These are phyloP conservation scores for Drosophila greeni DNA, from an alignment of 2,888 invertebrate genomes.

Conservation along the genomic window DNA sequence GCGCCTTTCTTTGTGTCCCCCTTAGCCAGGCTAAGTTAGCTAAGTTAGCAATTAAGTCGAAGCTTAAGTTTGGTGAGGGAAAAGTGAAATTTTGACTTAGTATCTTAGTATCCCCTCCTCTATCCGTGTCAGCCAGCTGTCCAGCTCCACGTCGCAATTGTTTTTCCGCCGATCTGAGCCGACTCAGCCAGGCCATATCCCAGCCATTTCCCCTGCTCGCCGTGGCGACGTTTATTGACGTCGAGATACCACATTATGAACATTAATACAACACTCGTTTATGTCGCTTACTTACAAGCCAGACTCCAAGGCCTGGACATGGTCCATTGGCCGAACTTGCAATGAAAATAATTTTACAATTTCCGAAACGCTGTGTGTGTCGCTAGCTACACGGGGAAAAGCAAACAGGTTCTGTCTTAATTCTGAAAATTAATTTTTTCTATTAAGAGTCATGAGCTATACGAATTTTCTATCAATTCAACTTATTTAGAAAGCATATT, in stretches of 20 bases:
- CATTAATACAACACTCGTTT: conserved; percentile 78
- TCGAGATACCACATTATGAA: conserved; percentile 78
- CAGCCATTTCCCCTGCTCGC: conserved; percentile 5
- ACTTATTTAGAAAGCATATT: too few relatives aligned
- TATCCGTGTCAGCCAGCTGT: conserved; percentile 66
- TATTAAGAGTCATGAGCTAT: too few relatives aligned
- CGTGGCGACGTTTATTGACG: conserved; percentile 78
- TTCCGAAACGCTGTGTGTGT: conserved; percentile 72
- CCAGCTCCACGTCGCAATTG: conserved; percentile 50
- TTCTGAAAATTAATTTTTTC: too few relatives aligned
- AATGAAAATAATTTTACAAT: conserved; percentile 74
- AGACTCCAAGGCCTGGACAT: conserved; percentile 29
- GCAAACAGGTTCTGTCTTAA: too few relatives aligned
- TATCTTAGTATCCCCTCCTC: conserved; percentile 37
- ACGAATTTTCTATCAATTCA: too few relatives aligned
- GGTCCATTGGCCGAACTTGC: conserved; percentile 48
- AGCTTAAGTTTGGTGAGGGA: conserved; percentile 1
- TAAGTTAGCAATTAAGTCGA: conserved; percentile 32
- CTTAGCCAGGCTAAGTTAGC: conserved; percentile 23
- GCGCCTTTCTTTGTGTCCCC: conserved; percentile 25
- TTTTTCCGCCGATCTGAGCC: conserved; percentile 47
- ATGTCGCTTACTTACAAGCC: conserved; percentile 77
- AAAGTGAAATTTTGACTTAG: conserved; percentile 19
- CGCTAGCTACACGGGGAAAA: conserved; percentile 16
- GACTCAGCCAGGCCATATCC: conserved; percentile 30